Evolutionary conservation across 2,113 vertebrate species (phyloP).

Genomic region (Pontoporia blainvillei): DNA sequence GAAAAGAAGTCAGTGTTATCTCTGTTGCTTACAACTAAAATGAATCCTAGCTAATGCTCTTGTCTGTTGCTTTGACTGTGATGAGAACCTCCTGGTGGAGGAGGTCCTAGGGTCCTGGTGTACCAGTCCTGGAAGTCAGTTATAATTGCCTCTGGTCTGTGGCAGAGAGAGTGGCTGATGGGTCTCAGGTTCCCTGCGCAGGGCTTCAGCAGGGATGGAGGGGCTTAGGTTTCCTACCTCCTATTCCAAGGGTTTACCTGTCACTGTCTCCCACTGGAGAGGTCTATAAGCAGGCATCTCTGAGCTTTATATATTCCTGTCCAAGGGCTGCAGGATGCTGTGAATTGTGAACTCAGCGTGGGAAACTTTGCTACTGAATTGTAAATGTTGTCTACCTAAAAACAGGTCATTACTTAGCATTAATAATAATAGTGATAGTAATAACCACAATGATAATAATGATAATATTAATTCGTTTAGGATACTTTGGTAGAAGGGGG

Average conservation of each 20-base stretch:
- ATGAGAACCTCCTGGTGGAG: neutral
- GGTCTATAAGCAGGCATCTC: accelerated
- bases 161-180: neutral
- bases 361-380: neutral
- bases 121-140: neutral
- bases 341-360: neutral
- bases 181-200: neutral
- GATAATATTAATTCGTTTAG: neutral
- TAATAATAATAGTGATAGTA: neutral
- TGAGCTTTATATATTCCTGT: neutral
- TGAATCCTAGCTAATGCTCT: accelerated
- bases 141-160: neutral
- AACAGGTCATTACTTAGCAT: neutral
- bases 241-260: too few relatives aligned
- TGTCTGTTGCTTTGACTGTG: neutral
- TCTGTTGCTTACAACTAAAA: neutral
- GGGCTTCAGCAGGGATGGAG: neutral
- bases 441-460: neutral
- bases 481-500: neutral
- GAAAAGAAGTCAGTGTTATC: neutral
- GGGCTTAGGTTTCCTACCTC: neutral
- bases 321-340: accelerated
- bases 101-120: accelerated
- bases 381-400: too few relatives aligned
- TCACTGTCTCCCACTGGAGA: neutral